Percentiles rank a stretch among this genome's conserved stretches.
Evolutionary conservation across 2,888 invertebrate genomes (phyloP).

Genomic region (Synergus laeviventris): DNA sequence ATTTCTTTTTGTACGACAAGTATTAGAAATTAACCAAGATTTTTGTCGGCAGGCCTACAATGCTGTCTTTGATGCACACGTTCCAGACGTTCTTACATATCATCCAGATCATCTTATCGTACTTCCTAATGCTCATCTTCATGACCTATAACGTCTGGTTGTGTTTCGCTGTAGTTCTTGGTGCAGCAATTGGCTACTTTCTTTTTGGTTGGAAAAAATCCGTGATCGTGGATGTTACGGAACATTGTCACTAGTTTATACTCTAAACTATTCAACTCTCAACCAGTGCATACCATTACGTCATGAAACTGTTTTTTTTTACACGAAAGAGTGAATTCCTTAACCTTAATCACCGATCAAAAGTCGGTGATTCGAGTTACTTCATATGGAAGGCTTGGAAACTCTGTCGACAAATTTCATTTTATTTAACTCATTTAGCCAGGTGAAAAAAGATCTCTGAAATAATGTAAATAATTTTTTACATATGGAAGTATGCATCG

Average conservation of each 20-base stretch:
- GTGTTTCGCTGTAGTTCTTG: slow-evolving; percentile 91
- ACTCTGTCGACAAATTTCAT: neutral
- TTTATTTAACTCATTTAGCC: neutral
- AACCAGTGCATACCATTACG: slow-evolving; percentile 24
- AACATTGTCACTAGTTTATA: slow-evolving; percentile 89
- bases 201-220: slow-evolving; percentile 97
- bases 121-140: slow-evolving; percentile 96
- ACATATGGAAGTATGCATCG: neutral
- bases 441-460: no score
- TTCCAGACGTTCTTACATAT: slow-evolving; percentile 93
- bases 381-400: neutral
- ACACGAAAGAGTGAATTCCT: neutral
- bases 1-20: neutral
- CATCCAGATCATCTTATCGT: slow-evolving; percentile 92
- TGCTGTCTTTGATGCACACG: slow-evolving; percentile 89
- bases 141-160: slow-evolving; percentile 98
- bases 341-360: neutral
- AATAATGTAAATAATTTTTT: no score
- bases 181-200: slow-evolving; percentile 95
- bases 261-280: neutral
- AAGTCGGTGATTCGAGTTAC: neutral
- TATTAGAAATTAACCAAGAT: neutral
- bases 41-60: slow-evolving; percentile 83
- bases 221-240: slow-evolving; percentile 94
- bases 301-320: slow-evolving; percentile 10